Evolutionary conservation across 53 echinoderm and acorn worm genomes (phyloP), one percentile per base, ranked within the genome.

Genomic region (Henricia sp.): DNA sequence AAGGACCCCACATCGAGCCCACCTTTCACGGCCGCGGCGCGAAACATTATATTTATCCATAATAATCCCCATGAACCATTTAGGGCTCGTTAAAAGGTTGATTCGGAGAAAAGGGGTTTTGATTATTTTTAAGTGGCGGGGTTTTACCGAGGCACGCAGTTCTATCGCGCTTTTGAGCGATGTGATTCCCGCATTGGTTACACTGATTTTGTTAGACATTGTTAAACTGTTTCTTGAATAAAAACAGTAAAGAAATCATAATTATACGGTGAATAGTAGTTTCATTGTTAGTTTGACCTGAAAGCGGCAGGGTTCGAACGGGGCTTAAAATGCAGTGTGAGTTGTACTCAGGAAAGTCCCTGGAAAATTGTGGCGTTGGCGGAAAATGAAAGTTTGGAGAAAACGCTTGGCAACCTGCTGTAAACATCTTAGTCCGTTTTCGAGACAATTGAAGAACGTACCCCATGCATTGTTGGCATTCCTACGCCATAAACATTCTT

Each of bases 41-140:
- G 32, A 40, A 41, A 21, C 33, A 42, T 77, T 50, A 63, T 48
- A 80, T 63, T 43, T 38, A 80, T 80, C 63, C 80, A 80, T 80
- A 80, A 21, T 44, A 32, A 62, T 14, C 80, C 8, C 19, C 80
- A 34, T 80, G 80, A 62, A 64, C 65, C 80, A 64, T 80, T 80
- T 80, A 80, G 34, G 62, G 64, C 63, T 46, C 42, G 64, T 80
- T 80, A 80, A 35, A 46, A n/a, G 32, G 63, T 44, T 63, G 37
- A 80, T 52, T 39, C 20, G 63, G 52, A 35, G 73, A 63, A 57
- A 63, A 63, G 77, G 24, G 80, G 38, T 20, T 80, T 17, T 80
- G 80, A 80, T 80, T 80, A 80, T 32, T 21, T 33, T 80, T n/a
- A 67, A 80, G 62, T 80, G 80, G 62, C 64, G 27, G 59, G 27